These are phyloP conservation scores for Calyptommatus sinebrachiatus DNA, from an alignment of 2,113 vertebrate species.

Conservation along the genomic window DNA sequence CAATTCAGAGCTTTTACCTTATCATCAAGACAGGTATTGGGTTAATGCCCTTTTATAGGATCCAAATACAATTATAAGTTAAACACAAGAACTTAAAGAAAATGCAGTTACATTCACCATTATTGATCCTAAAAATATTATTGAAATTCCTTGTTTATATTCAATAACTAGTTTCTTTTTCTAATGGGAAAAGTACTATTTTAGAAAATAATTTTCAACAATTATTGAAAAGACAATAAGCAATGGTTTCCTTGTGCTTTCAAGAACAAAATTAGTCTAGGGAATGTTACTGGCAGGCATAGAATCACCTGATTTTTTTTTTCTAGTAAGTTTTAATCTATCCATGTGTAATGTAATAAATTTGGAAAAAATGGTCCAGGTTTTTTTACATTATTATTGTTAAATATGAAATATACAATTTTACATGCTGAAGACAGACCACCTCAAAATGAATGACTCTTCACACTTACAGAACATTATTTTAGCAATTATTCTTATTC, in stretches of 20 bases:
- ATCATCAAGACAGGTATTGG: not conserved
- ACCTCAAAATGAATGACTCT: conserved; percentile 60
- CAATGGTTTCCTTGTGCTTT: conserved; percentile 6
- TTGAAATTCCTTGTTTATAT: not conserved
- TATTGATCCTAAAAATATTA: not conserved
- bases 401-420: conserved; percentile 65
- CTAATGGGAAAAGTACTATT: not conserved
- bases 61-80: not conserved
- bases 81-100: conserved; percentile 15
- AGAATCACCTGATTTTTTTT: conserved; percentile 53
- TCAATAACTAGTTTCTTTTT: not conserved
- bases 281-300: conserved; percentile 47
- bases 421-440: conserved; percentile 57
- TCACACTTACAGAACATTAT: conserved; percentile 40
- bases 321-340: conserved; percentile 53
- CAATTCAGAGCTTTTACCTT: not conserved
- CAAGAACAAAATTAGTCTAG: conserved; percentile 38
- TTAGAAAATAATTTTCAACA: conserved; percentile 20
- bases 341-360: conserved; percentile 59
- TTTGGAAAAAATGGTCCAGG: conserved; percentile 53
- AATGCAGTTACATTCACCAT: conserved; percentile 19
- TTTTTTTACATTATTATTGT: conserved; percentile 55
- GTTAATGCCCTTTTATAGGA: not conserved
- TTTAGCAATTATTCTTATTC: conserved; percentile 44
- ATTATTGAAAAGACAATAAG: conserved; percentile 6